Evolutionary conservation across 2,888 invertebrate species (phyloP).

Genomic region (Nomada lathburiana): DNA sequence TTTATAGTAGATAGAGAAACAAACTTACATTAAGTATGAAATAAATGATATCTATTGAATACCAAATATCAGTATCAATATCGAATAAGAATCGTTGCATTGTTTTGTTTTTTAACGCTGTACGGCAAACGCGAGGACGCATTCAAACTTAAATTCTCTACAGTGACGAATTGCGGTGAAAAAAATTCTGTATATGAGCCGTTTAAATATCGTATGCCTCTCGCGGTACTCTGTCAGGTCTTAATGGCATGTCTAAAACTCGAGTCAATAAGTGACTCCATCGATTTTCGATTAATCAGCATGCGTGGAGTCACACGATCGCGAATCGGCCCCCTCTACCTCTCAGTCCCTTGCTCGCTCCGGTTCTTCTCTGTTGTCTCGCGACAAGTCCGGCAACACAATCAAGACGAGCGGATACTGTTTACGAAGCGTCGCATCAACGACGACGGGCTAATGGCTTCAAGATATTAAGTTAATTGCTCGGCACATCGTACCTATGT

Average conservation of each 20-base stretch:
- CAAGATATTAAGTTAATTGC: constrained; percentile 77
- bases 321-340: constrained; percentile 37
- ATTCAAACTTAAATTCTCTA: too few species aligned
- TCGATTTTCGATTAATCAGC: constrained; percentile 71
- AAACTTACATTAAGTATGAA: too few species aligned
- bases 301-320: constrained; percentile 38
- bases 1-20: too few species aligned
- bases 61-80: too few species aligned
- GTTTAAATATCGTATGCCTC: too few species aligned
- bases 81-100: too few species aligned
- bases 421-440: constrained; percentile 70
- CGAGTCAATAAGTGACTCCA: constrained; percentile 51
- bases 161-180: too few species aligned
- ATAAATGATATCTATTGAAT: too few species aligned
- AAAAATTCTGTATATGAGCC: too few species aligned
- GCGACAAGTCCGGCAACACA: constrained; percentile 64
- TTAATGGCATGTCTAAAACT: constrained; percentile 15
- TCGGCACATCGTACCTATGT: constrained; percentile 70
- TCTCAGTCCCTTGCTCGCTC: constrained; percentile 1
- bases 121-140: too few species aligned
- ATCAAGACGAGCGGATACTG: constrained; percentile 70
- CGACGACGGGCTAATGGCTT: constrained; percentile 74
- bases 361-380: constrained; percentile 41
- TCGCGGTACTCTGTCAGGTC: too few species aligned
- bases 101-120: too few species aligned